Evolutionary conservation across 2,113 vertebrate species (phyloP).

Genomic region (Terrapene triunguis): DNA sequence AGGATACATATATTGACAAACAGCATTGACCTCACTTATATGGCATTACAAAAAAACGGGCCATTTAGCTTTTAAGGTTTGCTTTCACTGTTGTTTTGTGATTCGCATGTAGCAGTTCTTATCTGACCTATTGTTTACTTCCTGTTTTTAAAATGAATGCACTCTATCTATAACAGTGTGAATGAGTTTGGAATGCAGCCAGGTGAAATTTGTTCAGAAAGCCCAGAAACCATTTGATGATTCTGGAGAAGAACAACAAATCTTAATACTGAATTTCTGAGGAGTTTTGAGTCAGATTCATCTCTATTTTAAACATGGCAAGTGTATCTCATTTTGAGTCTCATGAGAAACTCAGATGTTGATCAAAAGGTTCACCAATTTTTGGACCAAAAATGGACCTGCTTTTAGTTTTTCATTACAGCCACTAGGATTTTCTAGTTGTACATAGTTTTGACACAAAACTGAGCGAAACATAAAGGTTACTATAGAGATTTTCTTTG

Average conservation of each 20-base stretch:
- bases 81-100: constrained; percentile 1
- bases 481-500: background rate
- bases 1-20: constrained; percentile 31
- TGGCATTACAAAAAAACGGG: background rate
- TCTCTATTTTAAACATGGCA: background rate
- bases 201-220: background rate
- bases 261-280: background rate
- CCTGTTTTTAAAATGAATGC: constrained; percentile 38
- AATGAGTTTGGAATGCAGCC: background rate
- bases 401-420: background rate
- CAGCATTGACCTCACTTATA: background rate
- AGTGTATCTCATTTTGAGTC: background rate
- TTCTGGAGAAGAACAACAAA: background rate
- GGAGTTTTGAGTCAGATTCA: background rate
- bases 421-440: background rate
- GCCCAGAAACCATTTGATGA: background rate
- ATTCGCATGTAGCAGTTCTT: background rate
- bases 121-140: constrained; percentile 19
- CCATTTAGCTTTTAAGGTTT: constrained; percentile 20
- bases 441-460: rapidly evolving
- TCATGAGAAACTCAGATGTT: background rate
- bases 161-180: background rate
- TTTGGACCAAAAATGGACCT: background rate
- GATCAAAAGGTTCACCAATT: background rate
- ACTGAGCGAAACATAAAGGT: background rate